phyloP scores from a whole-genome alignment of 1,140 invertebrate species.

The Phthorimaea operculella region DNA sequence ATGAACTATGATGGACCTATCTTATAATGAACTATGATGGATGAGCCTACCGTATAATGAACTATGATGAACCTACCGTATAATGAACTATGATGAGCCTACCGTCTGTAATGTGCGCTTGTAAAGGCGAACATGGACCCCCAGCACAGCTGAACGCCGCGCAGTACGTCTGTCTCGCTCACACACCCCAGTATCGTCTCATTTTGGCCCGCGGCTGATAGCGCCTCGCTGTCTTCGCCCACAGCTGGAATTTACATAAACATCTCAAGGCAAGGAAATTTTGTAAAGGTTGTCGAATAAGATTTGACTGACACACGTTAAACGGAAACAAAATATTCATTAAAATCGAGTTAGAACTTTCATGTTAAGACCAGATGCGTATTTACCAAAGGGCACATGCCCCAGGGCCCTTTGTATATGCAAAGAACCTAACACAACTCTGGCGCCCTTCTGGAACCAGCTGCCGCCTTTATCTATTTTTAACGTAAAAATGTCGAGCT shows the following conservation, averaged over 20 bases:
- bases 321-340: background rate
- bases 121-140: slow-evolving; percentile 80
- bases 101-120: slow-evolving; percentile 79
- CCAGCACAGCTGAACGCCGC: slow-evolving; percentile 79
- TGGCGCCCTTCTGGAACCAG: no score
- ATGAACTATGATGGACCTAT: no score
- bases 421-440: no score
- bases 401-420: no score
- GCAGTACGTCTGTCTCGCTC: slow-evolving; percentile 65
- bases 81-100: no score
- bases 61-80: no score
- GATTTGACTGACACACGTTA: background rate
- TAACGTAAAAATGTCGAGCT: no score
- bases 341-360: background rate
- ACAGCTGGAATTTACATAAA: slow-evolving; percentile 58
- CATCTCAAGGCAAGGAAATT: background rate
- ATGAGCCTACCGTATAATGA: no score
- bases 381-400: no score
- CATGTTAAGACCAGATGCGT: background rate
- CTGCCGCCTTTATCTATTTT: no score
- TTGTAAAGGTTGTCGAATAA: background rate
- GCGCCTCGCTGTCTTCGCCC: slow-evolving; percentile 81
- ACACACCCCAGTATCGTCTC: slow-evolving; percentile 78
- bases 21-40: no score
- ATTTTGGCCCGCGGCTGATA: slow-evolving; percentile 88